Conservation (phyloP, 2,113 vertebrate species). For the Nyctibius bracteatus region DNA sequence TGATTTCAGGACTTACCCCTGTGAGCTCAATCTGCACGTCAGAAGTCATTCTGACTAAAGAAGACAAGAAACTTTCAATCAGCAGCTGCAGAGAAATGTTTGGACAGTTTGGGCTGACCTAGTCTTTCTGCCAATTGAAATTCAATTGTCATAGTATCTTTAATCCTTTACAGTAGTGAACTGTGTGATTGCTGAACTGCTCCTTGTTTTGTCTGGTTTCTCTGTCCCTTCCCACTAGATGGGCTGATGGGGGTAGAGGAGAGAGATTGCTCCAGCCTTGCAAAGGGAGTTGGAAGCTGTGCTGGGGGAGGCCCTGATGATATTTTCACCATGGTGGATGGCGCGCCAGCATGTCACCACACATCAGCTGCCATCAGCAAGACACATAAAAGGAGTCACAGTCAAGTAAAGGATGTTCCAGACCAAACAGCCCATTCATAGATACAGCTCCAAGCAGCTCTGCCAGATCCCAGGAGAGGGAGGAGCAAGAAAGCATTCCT, state of each 20-base stretch:
- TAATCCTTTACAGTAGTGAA: neutral
- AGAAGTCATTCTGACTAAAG: neutral
- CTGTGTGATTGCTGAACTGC: neutral
- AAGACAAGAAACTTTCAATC: neutral
- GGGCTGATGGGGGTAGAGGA: neutral
- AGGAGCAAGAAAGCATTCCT: neutral
- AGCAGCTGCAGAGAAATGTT: neutral
- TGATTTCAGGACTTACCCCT: neutral
- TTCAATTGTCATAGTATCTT: neutral
- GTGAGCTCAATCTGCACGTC: neutral
- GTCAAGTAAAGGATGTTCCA: neutral
- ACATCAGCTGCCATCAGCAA: neutral
- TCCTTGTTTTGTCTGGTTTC: neutral
- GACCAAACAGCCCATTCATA: neutral
- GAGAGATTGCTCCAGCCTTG: neutral
- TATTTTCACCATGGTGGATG: neutral
- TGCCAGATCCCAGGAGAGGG: neutral
- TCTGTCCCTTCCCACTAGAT: neutral
- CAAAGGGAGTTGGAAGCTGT: neutral
- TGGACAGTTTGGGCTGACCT: neutral
- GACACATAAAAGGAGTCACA: neutral
- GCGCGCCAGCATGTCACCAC: neutral
- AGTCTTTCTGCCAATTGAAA: neutral
- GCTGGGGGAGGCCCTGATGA: neutral
- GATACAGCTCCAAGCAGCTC: neutral